Conservation (phyloP, 2,113 vertebrate species). For the Actinemys pallida region DNA sequence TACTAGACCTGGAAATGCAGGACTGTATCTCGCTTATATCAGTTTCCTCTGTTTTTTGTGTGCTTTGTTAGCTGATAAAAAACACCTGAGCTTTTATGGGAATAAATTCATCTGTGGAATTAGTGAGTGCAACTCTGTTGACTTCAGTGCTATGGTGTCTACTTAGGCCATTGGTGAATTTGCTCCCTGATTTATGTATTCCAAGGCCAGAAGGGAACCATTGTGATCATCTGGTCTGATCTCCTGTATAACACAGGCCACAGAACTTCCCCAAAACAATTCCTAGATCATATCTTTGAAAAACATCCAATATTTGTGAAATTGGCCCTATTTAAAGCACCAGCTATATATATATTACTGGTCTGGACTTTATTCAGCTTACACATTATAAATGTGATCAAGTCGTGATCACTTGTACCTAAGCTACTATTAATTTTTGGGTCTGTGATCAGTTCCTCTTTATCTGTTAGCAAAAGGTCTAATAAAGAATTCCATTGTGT, state of each 20-base stretch:
- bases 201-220: not conserved
- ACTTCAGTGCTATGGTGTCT: not conserved
- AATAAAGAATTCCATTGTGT: too few relatives aligned
- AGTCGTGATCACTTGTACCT: too few relatives aligned
- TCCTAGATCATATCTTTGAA: not conserved
- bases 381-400: too few relatives aligned
- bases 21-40: not conserved
- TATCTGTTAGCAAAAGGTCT: too few relatives aligned
- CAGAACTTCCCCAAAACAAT: not conserved
- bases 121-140: not conserved
- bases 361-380: too few relatives aligned
- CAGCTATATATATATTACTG: too few relatives aligned
- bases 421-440: too few relatives aligned
- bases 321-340: too few relatives aligned
- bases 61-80: constrained; percentile 44
- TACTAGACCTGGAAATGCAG: constrained; percentile 27
- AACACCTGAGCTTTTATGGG: rapidly evolving
- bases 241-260: not conserved
- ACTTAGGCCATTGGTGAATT: not conserved
- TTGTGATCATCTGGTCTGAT: not conserved
- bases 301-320: not conserved
- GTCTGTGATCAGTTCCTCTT: too few relatives aligned
- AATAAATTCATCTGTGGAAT: not conserved
- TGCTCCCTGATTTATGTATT: not conserved
- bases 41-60: constrained; percentile 19